These are phyloP conservation scores for Sebastes diaconus DNA, from an alignment of 2,797 vertebrate species.

Conservation along the genomic window DNA sequence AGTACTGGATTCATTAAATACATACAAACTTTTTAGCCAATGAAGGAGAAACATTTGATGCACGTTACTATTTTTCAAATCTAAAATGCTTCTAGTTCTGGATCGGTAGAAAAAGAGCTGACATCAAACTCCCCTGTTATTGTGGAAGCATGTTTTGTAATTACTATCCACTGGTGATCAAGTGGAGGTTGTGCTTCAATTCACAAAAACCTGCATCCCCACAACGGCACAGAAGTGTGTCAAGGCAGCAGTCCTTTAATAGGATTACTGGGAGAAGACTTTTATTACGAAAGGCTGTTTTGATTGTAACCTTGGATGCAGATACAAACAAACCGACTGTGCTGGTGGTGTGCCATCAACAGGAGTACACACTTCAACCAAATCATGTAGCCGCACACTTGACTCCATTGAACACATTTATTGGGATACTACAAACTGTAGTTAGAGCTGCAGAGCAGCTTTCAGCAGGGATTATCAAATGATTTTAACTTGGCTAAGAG, in stretches of 20 bases:
- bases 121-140: background rate
- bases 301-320: slow-evolving; percentile 61
- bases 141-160: slow-evolving; percentile 17
- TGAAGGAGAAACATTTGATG: background rate
- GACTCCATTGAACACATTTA: slow-evolving; percentile 18
- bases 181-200: slow-evolving; percentile 9
- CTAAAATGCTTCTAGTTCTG: background rate
- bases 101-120: background rate
- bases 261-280: slow-evolving; percentile 17
- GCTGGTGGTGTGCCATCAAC: slow-evolving; percentile 36
- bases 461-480: slow-evolving; percentile 39
- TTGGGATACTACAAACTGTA: slow-evolving; percentile 13
- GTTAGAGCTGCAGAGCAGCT: slow-evolving; percentile 7
- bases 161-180: slow-evolving; percentile 15
- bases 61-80: background rate
- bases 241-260: slow-evolving; percentile 22
- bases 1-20: background rate
- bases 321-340: slow-evolving; percentile 40
- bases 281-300: slow-evolving; percentile 62
- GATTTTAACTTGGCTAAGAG: slow-evolving; percentile 26
- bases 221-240: background rate
- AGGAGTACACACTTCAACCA: slow-evolving; percentile 29
- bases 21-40: background rate
- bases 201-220: slow-evolving; percentile 7
- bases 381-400: slow-evolving; percentile 10